Evolutionary conservation across 64 coral and sea anemone species (phyloP).

Genomic region (Anthopleura sola): DNA sequence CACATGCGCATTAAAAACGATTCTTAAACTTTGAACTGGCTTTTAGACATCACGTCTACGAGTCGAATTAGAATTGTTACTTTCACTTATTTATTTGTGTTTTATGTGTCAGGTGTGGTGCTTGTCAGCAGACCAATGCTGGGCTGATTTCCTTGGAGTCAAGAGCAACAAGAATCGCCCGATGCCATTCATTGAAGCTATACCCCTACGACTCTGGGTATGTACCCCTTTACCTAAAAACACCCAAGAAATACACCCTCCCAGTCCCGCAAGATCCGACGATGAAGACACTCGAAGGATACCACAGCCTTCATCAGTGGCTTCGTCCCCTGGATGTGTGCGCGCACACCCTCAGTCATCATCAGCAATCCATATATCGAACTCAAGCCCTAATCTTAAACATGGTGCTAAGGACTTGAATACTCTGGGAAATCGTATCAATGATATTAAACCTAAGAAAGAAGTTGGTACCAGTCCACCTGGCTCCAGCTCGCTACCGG

Average conservation of each 20-base stretch:
- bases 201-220: slow-evolving; percentile 80
- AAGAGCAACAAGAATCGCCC: slow-evolving; percentile 60
- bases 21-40: too few relatives aligned
- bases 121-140: slow-evolving; percentile 71
- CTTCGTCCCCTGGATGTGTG: slow-evolving; percentile 15
- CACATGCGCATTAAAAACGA: too few relatives aligned
- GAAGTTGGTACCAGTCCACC: not conserved
- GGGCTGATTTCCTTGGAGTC: slow-evolving; percentile 89
- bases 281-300: not conserved
- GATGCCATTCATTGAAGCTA: slow-evolving; percentile 81
- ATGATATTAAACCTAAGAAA: not conserved
- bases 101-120: slow-evolving; percentile 75
- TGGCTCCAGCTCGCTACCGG: not conserved
- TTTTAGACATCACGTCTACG: too few relatives aligned
- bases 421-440: not conserved
- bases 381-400: slow-evolving; percentile 61
- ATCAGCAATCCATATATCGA: slow-evolving; percentile 15
- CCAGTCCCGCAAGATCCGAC: not conserved
- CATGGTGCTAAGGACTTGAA: not conserved
- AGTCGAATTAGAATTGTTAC: too few relatives aligned
- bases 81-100: not conserved
- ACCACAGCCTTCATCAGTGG: slow-evolving; percentile 12
- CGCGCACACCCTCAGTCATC: not conserved
- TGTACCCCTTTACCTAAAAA: slow-evolving; percentile 54
- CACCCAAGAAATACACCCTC: not conserved